phyloP scores from a whole-genome alignment of 2,113 vertebrate species.

The Herpetotheres cachinnans region DNA sequence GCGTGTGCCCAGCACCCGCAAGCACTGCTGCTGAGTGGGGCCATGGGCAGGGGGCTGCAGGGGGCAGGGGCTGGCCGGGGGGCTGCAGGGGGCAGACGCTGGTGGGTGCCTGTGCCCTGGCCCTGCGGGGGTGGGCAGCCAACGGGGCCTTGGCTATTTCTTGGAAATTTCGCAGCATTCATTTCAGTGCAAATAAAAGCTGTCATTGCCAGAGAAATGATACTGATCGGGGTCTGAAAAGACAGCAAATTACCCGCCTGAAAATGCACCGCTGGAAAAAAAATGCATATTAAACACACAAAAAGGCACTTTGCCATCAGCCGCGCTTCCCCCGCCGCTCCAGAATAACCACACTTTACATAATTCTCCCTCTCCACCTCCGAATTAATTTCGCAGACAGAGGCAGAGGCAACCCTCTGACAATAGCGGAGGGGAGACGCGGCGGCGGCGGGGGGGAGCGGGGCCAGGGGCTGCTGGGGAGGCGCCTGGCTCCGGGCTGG shows the following conservation, averaged over 20 bases:
- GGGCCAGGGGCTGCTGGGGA: background rate
- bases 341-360: constrained; percentile 77
- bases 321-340: constrained; percentile 63
- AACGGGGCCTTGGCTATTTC: constrained; percentile 76
- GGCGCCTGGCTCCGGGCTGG: background rate
- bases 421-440: constrained; percentile 23
- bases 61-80: background rate
- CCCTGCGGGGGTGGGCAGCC: constrained; percentile 62
- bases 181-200: constrained; percentile 84
- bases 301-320: constrained; percentile 78
- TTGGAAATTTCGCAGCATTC: constrained; percentile 81
- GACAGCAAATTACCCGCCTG: constrained; percentile 82
- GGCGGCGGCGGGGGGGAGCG: background rate
- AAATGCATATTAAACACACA: constrained; percentile 83
- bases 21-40: fast-evolving
- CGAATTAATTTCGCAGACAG: constrained; percentile 72
- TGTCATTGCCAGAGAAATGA: constrained; percentile 82
- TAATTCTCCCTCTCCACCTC: constrained; percentile 71
- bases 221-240: constrained; percentile 83
- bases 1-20: background rate
- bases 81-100: background rate
- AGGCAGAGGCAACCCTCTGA: constrained; percentile 63
- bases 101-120: background rate
- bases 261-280: constrained; percentile 74
- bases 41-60: background rate